These are phyloP conservation scores for Atethmia centrago DNA, from an alignment of 2,888 invertebrate genomes.

Conservation along the genomic window DNA sequence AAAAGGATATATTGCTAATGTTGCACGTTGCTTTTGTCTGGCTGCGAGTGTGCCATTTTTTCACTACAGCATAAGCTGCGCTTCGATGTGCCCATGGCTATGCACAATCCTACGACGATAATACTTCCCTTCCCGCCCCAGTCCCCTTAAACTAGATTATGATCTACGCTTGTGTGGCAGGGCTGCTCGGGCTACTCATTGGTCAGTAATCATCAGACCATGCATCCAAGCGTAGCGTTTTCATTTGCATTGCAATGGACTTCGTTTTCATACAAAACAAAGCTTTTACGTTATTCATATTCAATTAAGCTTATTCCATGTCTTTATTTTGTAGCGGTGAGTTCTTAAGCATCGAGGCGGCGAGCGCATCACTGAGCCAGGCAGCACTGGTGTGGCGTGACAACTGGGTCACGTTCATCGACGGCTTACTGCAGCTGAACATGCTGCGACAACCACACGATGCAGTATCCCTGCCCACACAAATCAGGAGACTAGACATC, in stretches of 20 bases:
- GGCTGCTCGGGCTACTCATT: not conserved
- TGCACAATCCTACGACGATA: not conserved
- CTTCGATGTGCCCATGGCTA: not conserved
- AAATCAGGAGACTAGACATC: conserved; percentile 65
- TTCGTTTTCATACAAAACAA: not conserved
- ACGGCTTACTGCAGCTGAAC: conserved; percentile 94
- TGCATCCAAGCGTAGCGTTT: not conserved
- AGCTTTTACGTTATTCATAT: not conserved
- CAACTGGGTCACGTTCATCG: conserved; percentile 93
- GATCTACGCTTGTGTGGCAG: no score
- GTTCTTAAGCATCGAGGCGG: conserved; percentile 68
- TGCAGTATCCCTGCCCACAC: conserved; percentile 91
- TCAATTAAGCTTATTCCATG: not conserved
- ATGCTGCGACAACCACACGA: conserved; percentile 91
- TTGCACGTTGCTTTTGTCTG: not conserved
- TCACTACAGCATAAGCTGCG: not conserved
- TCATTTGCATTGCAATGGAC: not conserved
- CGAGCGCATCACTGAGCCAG: conserved; percentile 63
- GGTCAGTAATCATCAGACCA: not conserved
- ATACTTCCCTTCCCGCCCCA: not conserved
- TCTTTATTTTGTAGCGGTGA: conserved; percentile 63
- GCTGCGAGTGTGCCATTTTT: not conserved
- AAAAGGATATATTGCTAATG: not conserved
- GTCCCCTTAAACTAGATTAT: not conserved
- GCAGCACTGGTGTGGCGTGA: conserved; percentile 87